phyloP scores from a whole-genome alignment of 2,113 vertebrate species.

The Mesembrinibis cayennensis region DNA sequence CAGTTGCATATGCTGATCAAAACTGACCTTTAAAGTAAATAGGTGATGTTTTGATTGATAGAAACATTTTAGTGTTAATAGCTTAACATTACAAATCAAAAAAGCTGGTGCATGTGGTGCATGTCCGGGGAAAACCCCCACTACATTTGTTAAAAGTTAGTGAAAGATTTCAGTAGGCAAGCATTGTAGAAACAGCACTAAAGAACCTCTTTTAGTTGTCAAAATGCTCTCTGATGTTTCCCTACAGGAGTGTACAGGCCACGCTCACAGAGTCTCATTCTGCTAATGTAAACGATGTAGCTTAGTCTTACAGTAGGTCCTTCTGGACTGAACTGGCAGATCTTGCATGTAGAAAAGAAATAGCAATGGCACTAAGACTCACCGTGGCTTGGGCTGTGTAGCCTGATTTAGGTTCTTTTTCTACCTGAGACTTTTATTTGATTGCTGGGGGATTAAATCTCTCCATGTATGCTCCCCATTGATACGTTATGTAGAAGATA shows the following conservation, averaged over 20 bases:
- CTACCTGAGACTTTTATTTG: background rate
- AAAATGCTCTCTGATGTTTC: background rate
- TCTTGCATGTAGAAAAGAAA: background rate
- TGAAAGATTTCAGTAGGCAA: background rate
- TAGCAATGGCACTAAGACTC: background rate
- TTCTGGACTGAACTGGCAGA: background rate
- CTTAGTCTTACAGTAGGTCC: background rate
- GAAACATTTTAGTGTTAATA: background rate
- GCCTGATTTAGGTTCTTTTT: background rate
- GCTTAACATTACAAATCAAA: background rate
- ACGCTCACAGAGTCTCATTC: background rate
- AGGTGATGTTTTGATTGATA: background rate
- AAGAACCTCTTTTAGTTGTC: background rate
- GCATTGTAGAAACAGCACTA: background rate
- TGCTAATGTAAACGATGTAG: background rate
- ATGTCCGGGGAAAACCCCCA: rapidly evolving
- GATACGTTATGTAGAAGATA: background rate
- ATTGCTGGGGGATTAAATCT: background rate
- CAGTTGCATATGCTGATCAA: background rate
- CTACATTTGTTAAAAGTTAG: background rate
- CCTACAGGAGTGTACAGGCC: background rate
- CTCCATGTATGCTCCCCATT: background rate
- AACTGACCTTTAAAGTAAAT: background rate
- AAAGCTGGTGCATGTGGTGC: background rate
- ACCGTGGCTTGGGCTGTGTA: rapidly evolving